Base-by-base conservation (phyloP, 2,888 invertebrate species). In the Clusia tigrina region DNA sequence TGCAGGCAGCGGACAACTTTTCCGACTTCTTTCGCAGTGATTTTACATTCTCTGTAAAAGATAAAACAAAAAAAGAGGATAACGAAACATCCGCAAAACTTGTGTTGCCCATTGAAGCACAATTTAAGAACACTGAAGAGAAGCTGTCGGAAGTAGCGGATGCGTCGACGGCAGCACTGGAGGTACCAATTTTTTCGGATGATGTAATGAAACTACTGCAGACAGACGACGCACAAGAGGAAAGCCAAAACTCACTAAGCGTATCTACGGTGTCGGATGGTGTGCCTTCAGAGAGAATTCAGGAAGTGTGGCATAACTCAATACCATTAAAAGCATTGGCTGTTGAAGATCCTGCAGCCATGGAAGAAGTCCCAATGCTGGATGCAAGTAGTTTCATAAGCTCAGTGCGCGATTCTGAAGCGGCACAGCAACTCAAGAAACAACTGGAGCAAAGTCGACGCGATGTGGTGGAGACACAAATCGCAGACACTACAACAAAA, bases 381-480 rank as follows among this genome's bases (percentile, higher is more conserved):
- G 82, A 82, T 55, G 73, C 77, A 32, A 79, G 74, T 48, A 79
- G 79, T 15, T 83, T 83, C 42, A 68, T 82, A 2, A 75, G 75
- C 24, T 71, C 74, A 0, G 64, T 66, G 0, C 65, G 58, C 1
- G 61, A 73, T 60, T 57, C 57, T 0, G 64, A 64, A 22, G 71
- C 70, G 0, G 69, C 59, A 2, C 58, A 67, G n/a, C 74, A 74
- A 24, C 54, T 74, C 6, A 63, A 64, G 3, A 51, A 67, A 42
- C 72, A 74, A 42, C 52, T 74, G 1, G 15, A 60, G n/a, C 63
- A 65, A 1, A 75, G 77, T 15, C 73, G 66, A 5, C 68, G 69
- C 20, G 60, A 68, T 2, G 17, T 74, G 17, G 59, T n/a, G 23
- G 64, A 18, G 10, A 18, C 5, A 56, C 42, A n/a, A 10, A 15